Conservation (phyloP, 2,113 vertebrate species). For the Callipepla squamata region DNA sequence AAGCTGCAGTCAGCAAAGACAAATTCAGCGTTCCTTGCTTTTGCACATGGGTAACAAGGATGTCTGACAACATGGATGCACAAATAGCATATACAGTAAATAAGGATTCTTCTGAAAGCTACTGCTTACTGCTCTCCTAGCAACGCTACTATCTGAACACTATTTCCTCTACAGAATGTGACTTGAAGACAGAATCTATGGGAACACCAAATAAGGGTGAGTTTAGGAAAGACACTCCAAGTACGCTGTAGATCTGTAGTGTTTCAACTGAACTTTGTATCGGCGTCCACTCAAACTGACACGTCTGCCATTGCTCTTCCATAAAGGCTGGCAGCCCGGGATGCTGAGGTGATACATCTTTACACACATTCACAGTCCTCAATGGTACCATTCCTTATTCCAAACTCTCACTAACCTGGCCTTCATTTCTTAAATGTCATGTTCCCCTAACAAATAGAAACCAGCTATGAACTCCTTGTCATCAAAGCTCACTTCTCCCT, state of each 20-base stretch:
- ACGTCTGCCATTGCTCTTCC: background rate
- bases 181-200: background rate
- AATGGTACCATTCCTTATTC: background rate
- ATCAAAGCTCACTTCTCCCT: background rate
- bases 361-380: background rate
- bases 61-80: background rate
- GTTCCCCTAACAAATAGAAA: background rate
- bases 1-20: background rate
- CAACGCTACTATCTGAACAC: background rate
- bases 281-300: background rate
- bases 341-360: background rate
- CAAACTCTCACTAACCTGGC: background rate
- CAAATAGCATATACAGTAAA: background rate
- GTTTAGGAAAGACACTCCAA: background rate
- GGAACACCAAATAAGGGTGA: background rate
- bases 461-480: background rate
- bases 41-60: background rate
- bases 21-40: background rate
- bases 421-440: background rate
- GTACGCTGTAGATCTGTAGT: background rate
- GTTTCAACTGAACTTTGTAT: background rate
- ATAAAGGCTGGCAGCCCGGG: background rate
- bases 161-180: background rate
- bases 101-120: background rate
- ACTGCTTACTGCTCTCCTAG: background rate